These are phyloP conservation scores for Hystrix cristata DNA, from an alignment of 2,113 vertebrate species.

Conservation along the genomic window DNA sequence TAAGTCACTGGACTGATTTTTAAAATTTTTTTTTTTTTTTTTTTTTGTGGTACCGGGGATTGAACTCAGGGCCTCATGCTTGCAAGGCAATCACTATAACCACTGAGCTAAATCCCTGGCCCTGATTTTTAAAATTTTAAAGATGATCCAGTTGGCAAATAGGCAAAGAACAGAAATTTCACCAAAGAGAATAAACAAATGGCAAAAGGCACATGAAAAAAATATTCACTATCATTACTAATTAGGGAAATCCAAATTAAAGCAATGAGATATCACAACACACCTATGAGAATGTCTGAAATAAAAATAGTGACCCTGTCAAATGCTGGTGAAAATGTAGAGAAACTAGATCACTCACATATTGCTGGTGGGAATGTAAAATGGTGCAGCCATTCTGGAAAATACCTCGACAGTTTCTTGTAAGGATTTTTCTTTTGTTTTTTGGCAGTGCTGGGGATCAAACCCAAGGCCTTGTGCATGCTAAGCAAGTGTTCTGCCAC, in stretches of 20 bases:
- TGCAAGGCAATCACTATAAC: too few relatives aligned
- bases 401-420: neutral
- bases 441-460: neutral
- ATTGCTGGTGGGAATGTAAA: neutral
- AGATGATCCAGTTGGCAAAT: conserved; percentile 14
- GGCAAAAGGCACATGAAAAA: neutral
- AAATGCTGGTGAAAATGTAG: conserved; percentile 14
- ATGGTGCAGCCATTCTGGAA: neutral
- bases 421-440: neutral
- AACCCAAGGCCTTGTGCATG: neutral
- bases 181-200: neutral
- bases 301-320: neutral
- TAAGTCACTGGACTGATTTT: conserved; percentile 31
- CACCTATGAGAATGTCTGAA: neutral
- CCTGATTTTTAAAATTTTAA: neutral
- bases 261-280: neutral
- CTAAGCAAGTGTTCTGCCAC: neutral
- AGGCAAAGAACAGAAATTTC: conserved; percentile 46
- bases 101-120: too few relatives aligned
- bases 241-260: neutral
- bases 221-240: neutral
- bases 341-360: neutral
- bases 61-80: too few relatives aligned
- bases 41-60: too few relatives aligned
- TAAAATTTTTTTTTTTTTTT: too few relatives aligned